Conservation (phyloP, 2,113 vertebrate species). For the Onychostruthus taczanowskii region DNA sequence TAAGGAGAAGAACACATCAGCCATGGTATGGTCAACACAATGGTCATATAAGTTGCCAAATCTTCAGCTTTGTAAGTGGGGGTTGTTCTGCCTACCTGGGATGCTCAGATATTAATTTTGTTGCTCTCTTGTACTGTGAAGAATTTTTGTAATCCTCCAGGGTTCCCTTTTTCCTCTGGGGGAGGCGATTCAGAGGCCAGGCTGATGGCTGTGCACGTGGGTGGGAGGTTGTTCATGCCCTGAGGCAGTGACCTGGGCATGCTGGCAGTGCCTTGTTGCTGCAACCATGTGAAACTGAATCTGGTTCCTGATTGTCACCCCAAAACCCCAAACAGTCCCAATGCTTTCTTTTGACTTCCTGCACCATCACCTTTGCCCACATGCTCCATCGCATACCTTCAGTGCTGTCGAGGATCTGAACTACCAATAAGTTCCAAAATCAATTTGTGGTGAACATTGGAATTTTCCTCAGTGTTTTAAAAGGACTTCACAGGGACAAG, state of each 20-base stretch:
- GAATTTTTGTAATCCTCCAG: background rate
- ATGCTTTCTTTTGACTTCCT: background rate
- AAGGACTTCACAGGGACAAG: background rate
- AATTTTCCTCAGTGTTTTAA: background rate
- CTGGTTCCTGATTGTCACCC: background rate
- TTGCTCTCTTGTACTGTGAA: background rate
- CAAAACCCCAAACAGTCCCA: fast-evolving
- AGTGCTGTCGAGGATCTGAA: background rate
- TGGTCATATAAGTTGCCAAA: background rate
- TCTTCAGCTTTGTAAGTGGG: background rate
- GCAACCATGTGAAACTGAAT: background rate
- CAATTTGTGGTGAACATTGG: background rate
- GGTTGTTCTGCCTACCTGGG: background rate
- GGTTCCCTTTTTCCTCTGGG: background rate
- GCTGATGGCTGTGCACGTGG: background rate
- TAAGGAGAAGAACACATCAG: background rate
- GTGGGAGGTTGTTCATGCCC: background rate
- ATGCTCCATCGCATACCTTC: background rate
- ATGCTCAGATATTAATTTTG: background rate
- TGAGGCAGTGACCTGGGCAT: background rate
- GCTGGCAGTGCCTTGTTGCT: background rate
- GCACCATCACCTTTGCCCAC: background rate
- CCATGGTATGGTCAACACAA: background rate
- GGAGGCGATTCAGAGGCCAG: background rate
- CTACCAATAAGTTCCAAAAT: background rate